These are phyloP conservation scores for Rallus limicola DNA, from an alignment of 2,113 vertebrate genomes.

Conservation along the genomic window DNA sequence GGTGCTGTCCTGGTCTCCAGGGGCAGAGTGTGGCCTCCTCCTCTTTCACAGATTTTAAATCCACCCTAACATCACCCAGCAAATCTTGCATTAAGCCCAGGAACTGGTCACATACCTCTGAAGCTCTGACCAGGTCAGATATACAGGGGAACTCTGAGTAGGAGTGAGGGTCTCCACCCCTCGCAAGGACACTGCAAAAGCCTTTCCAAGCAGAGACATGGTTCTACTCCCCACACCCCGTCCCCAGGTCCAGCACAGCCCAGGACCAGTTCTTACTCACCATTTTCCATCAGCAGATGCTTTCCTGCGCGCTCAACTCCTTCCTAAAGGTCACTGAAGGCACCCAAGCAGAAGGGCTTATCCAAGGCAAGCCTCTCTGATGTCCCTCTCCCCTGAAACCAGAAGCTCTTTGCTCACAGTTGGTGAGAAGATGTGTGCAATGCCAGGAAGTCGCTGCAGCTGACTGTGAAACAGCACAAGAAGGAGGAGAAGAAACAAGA, in stretches of 20 bases:
- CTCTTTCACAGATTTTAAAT: background rate
- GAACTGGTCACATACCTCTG: background rate
- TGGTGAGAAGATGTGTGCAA: background rate
- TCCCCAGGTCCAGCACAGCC: background rate
- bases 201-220: accelerated
- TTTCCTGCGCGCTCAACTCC: background rate
- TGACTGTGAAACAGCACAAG: background rate
- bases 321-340: background rate
- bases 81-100: background rate
- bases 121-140: background rate
- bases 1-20: background rate
- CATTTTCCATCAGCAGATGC: constrained; percentile 6
- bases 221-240: accelerated
- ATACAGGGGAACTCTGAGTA: background rate
- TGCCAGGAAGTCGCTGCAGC: constrained; percentile 5
- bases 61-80: background rate
- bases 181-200: background rate
- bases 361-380: background rate
- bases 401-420: background rate
- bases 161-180: accelerated
- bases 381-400: background rate
- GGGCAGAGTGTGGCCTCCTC: background rate
- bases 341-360: background rate
- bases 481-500: background rate
- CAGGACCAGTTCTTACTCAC: constrained; percentile 8